Percentiles rank a stretch among this genome's conserved stretches.
phyloP scores from a whole-genome alignment of 2,797 vertebrate species.

The Pseudocheirus occidentalis region DNA sequence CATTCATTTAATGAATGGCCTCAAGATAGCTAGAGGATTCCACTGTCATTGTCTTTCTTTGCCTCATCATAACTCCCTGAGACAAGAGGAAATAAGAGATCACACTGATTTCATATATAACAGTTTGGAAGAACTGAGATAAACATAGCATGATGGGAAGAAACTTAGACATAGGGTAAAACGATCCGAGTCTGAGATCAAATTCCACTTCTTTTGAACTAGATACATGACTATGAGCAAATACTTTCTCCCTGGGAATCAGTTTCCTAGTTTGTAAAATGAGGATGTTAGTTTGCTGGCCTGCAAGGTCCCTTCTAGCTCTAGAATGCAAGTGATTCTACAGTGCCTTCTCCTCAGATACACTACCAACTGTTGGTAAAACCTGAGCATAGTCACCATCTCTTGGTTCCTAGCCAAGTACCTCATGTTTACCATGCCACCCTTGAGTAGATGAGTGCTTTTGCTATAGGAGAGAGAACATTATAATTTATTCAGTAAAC shows the following conservation, averaged over 20 bases:
- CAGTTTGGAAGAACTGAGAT: neutral
- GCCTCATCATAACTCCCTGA: neutral
- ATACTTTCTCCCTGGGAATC: neutral
- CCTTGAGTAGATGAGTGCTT: neutral
- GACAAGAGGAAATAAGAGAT: neutral
- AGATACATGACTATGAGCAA: neutral
- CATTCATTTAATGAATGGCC: neutral
- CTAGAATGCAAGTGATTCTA: neutral
- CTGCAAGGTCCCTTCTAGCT: neutral
- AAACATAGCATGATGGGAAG: neutral
- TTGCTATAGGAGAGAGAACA: conserved; percentile 10
- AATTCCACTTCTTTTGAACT: neutral
- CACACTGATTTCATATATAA: neutral
- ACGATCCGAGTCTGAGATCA: neutral
- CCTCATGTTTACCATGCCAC: neutral
- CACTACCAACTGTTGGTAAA: neutral
- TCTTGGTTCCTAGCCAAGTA: neutral
- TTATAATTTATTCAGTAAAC: neutral
- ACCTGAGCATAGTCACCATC: neutral
- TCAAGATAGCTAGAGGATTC: neutral
- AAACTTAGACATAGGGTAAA: neutral
- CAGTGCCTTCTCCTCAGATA: neutral
- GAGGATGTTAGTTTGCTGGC: neutral
- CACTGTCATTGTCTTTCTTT: neutral
- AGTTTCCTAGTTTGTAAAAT: neutral